These are phyloP conservation scores for Hippolais icterina DNA, from an alignment of 2,113 vertebrate species.

Conservation along the genomic window DNA sequence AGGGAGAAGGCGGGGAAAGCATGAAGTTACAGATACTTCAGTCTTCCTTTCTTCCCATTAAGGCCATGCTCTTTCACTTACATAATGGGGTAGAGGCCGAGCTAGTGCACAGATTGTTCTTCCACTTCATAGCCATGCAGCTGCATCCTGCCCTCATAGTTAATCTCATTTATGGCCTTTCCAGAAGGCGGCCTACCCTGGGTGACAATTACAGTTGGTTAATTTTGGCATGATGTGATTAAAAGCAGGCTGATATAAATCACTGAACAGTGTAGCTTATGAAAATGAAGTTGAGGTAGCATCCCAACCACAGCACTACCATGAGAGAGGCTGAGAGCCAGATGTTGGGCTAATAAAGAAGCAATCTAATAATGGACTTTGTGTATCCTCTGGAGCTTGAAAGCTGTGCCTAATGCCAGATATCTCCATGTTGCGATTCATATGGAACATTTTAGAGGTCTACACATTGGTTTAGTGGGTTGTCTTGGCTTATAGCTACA, in stretches of 20 bases:
- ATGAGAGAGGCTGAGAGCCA: conserved; percentile 34
- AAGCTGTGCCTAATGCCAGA: neutral
- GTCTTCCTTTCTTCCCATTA: neutral
- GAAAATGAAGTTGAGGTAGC: conserved; percentile 40
- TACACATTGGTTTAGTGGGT: neutral
- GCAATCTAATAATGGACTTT: neutral
- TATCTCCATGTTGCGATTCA: neutral
- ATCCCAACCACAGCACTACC: neutral
- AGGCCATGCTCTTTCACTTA: neutral
- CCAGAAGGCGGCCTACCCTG: neutral
- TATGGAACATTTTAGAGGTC: neutral
- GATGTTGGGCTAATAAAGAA: conserved; percentile 36
- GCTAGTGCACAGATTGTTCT: neutral
- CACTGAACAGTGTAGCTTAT: conserved; percentile 7
- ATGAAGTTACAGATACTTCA: neutral
- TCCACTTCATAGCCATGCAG: neutral
- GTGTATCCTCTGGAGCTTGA: neutral
- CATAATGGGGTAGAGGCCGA: accelerated
- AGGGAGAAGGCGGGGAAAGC: neutral
- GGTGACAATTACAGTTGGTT: conserved; percentile 26
- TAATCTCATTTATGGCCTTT: conserved; percentile 31
- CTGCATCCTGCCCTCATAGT: neutral
- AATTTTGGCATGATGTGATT: conserved; percentile 50
- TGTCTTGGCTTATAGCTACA: neutral
- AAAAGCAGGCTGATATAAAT: conserved; percentile 55